phyloP scores from a whole-genome alignment of 2,113 vertebrate species.

The Sander vitreus region DNA sequence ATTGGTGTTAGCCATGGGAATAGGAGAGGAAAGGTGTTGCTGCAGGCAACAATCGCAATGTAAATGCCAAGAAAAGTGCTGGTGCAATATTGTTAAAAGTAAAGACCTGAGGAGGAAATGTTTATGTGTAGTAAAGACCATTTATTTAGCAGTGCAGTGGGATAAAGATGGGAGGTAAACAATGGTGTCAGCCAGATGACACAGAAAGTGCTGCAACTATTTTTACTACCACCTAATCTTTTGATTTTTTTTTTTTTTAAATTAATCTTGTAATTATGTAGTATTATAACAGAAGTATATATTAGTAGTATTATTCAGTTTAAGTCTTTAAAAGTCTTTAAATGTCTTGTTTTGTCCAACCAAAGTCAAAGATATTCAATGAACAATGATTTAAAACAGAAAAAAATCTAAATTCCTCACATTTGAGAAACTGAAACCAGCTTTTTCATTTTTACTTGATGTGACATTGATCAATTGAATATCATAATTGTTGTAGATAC shows the following conservation, averaged over 20 bases:
- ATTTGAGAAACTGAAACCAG: neutral
- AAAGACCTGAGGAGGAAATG: constrained; percentile 41
- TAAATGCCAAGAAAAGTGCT: constrained; percentile 49
- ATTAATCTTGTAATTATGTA: neutral
- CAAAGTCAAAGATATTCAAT: neutral
- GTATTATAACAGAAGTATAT: neutral
- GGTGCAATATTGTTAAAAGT: constrained; percentile 44
- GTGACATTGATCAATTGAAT: neutral
- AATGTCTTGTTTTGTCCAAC: neutral
- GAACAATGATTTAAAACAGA: neutral
- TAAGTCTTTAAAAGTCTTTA: neutral
- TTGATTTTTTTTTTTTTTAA: neutral
- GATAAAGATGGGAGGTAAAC: constrained; percentile 26
- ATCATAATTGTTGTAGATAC: neutral
- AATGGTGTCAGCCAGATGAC: constrained; percentile 22
- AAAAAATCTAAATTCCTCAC: neutral
- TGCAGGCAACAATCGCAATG: constrained; percentile 35
- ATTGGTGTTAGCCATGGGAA: constrained; percentile 52
- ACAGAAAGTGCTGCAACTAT: neutral
- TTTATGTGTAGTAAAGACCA: constrained; percentile 56
- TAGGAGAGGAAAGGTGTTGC: constrained; percentile 42
- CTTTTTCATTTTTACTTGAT: neutral
- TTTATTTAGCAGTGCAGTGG: constrained; percentile 26
- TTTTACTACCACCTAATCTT: neutral
- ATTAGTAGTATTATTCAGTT: too few relatives aligned